Evolutionary conservation across 2,113 vertebrate species (phyloP), one percentile per base, ranked within the genome.

Genomic region (Scophthalmus maximus): DNA sequence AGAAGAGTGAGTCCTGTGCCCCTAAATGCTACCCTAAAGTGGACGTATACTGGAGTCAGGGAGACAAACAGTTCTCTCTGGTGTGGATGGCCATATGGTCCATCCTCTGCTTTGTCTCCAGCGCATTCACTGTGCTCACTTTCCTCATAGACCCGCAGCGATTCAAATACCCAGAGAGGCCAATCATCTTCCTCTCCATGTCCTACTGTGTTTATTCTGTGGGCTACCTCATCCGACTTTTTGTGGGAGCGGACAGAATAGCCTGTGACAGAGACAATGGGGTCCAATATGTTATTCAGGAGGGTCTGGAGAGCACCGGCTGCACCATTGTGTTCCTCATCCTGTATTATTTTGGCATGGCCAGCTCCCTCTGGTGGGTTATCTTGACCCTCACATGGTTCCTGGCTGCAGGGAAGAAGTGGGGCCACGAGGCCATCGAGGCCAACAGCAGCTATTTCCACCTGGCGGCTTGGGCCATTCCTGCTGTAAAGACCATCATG

Each of bases 381-480:
- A 95, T 99, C 73, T 88, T 99, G 69, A 97, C 97, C 0, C 83
- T 99, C 38, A 97, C 98, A 0, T 99, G 97, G 97, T 99, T 99
- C 78, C 92, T 99, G 50, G 98, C 98, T 0, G 98, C 98, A 0
- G 98, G 98, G 46, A 97, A 96, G 86, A 99, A 99, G 86, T 99
- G 98, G 98, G 98, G 98, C 14, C 98, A 98, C 0, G 98, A 99
- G 88, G 98, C 98, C 20, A 99, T 99, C 12, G 97, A 98, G 60
- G 98, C 97, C 55, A 95, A 97, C 93, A 99, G 98, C 89, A 97
- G 97, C 93, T 99, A 99, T 90, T 99, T 99, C 78, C 98, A 99
- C 89, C 87, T 99, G 88, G 97, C 96, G 0, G 98, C 98, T 0
- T 99, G 98, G 98, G 97, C 97, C 68, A 94, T 99, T 59, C 98